Conservation (phyloP, 2,888 invertebrate genomes). For the Xestoiulus laeticollis region DNA sequence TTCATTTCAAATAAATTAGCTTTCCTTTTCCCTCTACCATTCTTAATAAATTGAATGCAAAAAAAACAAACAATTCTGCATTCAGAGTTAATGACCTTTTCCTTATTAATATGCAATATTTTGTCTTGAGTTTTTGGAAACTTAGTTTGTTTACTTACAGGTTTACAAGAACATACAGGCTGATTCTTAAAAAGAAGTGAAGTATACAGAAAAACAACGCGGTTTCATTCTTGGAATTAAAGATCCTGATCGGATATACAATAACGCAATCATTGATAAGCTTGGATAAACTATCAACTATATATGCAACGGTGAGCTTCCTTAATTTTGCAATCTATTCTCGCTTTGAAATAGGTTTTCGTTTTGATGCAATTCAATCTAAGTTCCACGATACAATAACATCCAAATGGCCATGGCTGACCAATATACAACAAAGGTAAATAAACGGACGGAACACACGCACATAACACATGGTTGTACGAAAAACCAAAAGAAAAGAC, state of each 20-base stretch:
- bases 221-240: neutral
- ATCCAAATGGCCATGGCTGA: neutral
- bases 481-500: neutral
- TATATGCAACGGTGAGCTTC: neutral
- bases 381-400: neutral
- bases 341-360: neutral
- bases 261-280: neutral
- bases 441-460: constrained; percentile 13
- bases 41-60: neutral
- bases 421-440: neutral
- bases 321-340: neutral
- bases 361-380: neutral
- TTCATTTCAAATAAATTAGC: neutral
- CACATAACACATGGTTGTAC: neutral
- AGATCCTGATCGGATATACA: neutral
- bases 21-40: neutral
- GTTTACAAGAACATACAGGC: neutral
- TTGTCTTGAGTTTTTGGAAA: neutral
- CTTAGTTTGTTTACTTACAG: neutral
- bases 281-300: neutral
- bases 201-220: neutral
- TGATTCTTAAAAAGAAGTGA: neutral
- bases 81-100: neutral
- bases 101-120: neutral
- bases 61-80: neutral